These are phyloP conservation scores for Leptodactylus fuscus DNA, from an alignment of 2,113 vertebrate species.

Conservation along the genomic window DNA sequence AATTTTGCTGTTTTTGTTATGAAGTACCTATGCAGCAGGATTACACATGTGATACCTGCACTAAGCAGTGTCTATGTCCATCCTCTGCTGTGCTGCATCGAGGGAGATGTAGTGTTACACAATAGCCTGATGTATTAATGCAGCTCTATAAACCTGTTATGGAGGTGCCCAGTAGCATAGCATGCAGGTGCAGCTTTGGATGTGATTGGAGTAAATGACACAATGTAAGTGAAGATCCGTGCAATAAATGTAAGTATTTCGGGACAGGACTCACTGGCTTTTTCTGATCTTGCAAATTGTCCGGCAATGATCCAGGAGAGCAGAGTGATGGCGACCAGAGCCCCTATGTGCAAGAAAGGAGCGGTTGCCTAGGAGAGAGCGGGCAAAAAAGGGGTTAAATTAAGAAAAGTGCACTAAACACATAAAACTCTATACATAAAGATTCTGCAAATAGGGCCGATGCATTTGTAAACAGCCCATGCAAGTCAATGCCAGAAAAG, in stretches of 20 bases:
- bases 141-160: too few species aligned
- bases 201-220: neutral
- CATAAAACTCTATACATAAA: too few species aligned
- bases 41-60: neutral
- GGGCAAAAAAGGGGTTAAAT: neutral
- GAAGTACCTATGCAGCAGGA: too few species aligned
- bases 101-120: neutral
- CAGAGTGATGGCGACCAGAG: conserved; percentile 81
- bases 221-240: neutral
- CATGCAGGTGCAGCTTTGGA: neutral
- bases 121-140: too few species aligned
- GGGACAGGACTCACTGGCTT: conserved; percentile 81
- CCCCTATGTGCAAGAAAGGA: conserved; percentile 93
- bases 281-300: conserved; percentile 87
- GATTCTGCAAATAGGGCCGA: too few species aligned
- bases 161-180: neutral
- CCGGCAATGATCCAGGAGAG: conserved; percentile 94
- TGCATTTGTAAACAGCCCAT: neutral
- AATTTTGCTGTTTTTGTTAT: too few species aligned
- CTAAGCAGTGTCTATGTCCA: too few species aligned
- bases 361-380: conserved; percentile 84
- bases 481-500: too few species aligned
- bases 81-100: neutral
- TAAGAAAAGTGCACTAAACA: neutral
- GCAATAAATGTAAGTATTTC: neutral